Conservation (phyloP, 2,888 invertebrate species). For the Agrochola lychnidis region DNA sequence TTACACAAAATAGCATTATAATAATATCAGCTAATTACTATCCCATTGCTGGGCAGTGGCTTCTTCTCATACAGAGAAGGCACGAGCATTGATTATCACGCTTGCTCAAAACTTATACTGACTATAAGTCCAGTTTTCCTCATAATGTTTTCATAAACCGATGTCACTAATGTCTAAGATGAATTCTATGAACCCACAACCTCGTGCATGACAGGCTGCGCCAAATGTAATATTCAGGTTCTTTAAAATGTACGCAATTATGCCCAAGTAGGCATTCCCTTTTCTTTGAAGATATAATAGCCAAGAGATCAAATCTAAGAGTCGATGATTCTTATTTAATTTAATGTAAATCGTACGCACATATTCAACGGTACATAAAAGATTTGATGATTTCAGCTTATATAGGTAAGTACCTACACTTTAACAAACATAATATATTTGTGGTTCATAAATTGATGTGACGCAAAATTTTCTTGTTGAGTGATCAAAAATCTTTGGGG, state of each 20-base stretch:
- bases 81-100: too few species aligned
- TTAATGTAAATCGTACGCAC: not conserved
- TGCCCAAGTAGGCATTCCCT: not conserved
- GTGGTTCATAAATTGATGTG: constrained; percentile 4
- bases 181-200: too few species aligned
- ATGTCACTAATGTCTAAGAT: too few species aligned
- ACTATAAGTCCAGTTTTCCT: too few species aligned
- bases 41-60: not conserved
- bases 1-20: not conserved
- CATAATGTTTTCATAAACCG: too few species aligned
- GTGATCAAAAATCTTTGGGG: constrained; percentile 22
- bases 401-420: too few species aligned
- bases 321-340: not conserved
- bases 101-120: too few species aligned
- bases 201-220: too few species aligned
- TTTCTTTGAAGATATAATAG: not conserved
- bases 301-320: not conserved
- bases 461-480: constrained; percentile 11
- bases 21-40: not conserved
- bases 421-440: not conserved
- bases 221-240: too few species aligned
- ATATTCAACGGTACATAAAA: not conserved
- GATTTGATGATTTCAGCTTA: not conserved
- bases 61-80: too few species aligned
- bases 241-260: too few species aligned